A percentile compares a stretch with the other conserved stretches of the same genome.
Conservation (phyloP, 1,140 invertebrate genomes). For the Anastrepha ludens region DNA sequence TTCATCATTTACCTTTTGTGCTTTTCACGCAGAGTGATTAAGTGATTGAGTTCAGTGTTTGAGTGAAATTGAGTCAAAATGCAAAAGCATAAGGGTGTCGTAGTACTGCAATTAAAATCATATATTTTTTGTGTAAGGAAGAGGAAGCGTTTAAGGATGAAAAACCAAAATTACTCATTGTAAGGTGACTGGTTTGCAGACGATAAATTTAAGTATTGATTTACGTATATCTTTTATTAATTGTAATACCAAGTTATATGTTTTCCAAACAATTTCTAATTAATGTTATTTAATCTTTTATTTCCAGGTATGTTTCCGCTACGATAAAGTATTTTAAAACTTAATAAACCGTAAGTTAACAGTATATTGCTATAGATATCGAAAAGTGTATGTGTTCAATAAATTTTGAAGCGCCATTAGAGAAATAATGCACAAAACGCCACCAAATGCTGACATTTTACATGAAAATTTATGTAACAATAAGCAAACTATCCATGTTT, state of each 20-base stretch:
- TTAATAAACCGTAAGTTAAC: conserved; percentile 5
- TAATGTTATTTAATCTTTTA: neutral
- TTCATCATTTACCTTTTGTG: conserved; percentile 45
- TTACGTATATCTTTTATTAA: neutral
- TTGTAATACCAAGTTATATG: too few species aligned
- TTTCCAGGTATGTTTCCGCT: conserved; percentile 14
- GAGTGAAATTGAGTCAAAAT: neutral
- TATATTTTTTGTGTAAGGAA: neutral
- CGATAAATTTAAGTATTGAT: neutral
- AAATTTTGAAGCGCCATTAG: too few species aligned
- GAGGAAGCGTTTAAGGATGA: neutral
- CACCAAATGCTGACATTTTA: too few species aligned
- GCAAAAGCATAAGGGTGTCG: neutral
- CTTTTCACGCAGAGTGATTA: conserved; percentile 23
- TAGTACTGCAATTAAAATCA: neutral
- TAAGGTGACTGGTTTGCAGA: neutral
- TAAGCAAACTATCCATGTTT: too few species aligned
- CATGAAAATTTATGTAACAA: too few species aligned
- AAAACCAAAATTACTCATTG: neutral
- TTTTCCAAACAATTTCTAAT: neutral
- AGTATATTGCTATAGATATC: too few species aligned
- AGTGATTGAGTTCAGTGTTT: neutral
- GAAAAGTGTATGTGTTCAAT: too few species aligned
- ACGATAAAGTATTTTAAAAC: neutral
- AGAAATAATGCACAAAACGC: too few species aligned